Base-by-base conservation (phyloP, 2,113 vertebrate species). In the human (Homo sapiens) region DNA sequence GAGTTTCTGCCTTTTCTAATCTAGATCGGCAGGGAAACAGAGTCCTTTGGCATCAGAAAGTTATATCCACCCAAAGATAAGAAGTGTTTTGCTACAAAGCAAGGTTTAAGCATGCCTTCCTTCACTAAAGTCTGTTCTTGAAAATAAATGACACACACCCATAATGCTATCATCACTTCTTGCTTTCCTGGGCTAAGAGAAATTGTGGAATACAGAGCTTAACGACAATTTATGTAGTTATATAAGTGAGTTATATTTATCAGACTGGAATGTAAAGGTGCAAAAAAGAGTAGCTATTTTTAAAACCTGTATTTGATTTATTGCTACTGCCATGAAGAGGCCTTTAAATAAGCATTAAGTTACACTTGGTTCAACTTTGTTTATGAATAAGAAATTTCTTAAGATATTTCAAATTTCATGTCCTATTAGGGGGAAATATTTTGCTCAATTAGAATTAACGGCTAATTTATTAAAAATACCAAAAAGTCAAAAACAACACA, bases 1-100 rank as follows among this genome's bases (percentile, higher is more conserved):
- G 45, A 73, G 70, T 80, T 83, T 95, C 61, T 95, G 80, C 80
- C 73, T 89, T 78, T 97, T 85, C 59, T 78, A 50, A 88, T 94
- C 55, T 20, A 88, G 81, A 86, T 16, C 93, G 64, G 61, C 72
- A 72, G 73, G 40, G n/a, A 64, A 93, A 88, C 96, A 95, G 94
- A 95, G 89, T 96, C 66, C 78, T 85, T 87, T 50, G 8, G 50
- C 52, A 35, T 93, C 72, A 90, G 80, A 95, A 96, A 95, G 22
- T 64, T 90, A 70, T 50, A 96, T 61, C 75, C 23, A 90, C 45
- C 93, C 66, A 85, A 84, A 97, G 94, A 89, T 92, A 95, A 70
- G 61, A 93, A 32, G 14, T 80, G 70, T 90, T 83, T 93, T 64
- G 84, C 72, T 90, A 64, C 32, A 84, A 90, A 90, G 38, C 75